Conservation (phyloP, 2,888 invertebrate species). For the Cistogaster globosa region DNA sequence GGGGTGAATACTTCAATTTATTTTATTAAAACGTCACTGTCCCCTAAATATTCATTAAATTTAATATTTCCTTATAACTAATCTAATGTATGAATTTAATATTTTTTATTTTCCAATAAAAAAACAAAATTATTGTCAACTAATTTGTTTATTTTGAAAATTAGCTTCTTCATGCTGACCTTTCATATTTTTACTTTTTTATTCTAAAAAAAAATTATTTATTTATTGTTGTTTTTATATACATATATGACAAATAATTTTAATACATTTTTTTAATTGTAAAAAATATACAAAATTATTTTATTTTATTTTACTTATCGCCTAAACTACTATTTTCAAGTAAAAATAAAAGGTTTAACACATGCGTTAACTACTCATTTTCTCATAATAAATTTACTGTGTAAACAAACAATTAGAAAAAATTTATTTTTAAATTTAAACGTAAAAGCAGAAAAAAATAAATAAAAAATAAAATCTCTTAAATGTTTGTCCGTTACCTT, state of each 20-base stretch:
- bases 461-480: background rate
- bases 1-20: no score
- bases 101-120: background rate
- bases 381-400: constrained; percentile 14
- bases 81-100: constrained; percentile 6
- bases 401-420: no score
- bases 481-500: background rate
- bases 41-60: background rate
- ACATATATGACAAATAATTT: no score
- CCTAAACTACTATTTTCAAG: constrained; percentile 18
- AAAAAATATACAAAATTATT: no score
- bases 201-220: background rate
- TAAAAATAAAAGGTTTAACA: constrained; percentile 26
- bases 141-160: constrained; percentile 66
- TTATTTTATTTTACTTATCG: constrained; percentile 15
- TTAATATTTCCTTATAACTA: constrained; percentile 21
- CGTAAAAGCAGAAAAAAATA: background rate
- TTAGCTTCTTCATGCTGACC: constrained; percentile 69
- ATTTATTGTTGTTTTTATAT: no score
- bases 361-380: constrained; percentile 45
- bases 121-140: constrained; percentile 12
- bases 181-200: constrained; percentile 33
- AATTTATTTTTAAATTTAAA: background rate
- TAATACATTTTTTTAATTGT: no score
- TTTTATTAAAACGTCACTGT: background rate